These are phyloP conservation scores for Atta colombica DNA, from an alignment of 1,140 invertebrate species.

Conservation along the genomic window DNA sequence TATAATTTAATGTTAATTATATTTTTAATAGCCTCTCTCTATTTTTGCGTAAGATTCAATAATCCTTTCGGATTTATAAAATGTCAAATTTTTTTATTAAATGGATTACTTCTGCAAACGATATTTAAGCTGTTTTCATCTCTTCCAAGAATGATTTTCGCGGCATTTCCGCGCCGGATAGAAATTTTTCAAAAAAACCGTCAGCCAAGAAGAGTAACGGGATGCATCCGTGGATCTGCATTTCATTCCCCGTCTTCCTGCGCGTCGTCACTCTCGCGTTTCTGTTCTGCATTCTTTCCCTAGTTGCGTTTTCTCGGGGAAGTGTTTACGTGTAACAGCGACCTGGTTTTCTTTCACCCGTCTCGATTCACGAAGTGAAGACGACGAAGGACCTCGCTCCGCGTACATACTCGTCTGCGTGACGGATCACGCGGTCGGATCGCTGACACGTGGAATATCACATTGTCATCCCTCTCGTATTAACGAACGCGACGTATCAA, in stretches of 20 bases:
- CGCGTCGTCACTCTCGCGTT: not conserved
- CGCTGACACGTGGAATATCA: constrained; percentile 56
- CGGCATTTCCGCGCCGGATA: constrained; percentile 13
- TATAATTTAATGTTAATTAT: too few species aligned
- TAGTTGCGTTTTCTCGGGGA: constrained; percentile 28
- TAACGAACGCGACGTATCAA: constrained; percentile 42
- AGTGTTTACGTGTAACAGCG: constrained; percentile 56
- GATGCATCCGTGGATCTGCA: constrained; percentile 33
- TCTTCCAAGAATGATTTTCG: constrained; percentile 28
- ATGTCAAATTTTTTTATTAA: constrained; percentile 13
- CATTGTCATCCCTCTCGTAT: constrained; percentile 13
- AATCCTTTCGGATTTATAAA: constrained; percentile 30
- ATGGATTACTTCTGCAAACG: not conserved
- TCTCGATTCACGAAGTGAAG: constrained; percentile 54
- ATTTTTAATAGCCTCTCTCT: not conserved
- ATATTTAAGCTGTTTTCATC: constrained; percentile 26
- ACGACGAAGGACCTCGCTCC: constrained; percentile 24
- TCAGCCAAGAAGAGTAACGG: constrained; percentile 39
- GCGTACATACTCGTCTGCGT: constrained; percentile 31
- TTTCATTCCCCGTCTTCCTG: not conserved
- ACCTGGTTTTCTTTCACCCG: constrained; percentile 73
- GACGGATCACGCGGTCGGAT: constrained; percentile 51
- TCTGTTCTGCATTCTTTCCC: constrained; percentile 24
- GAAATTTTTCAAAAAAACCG: constrained; percentile 36
- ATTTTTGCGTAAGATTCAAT: constrained; percentile 1